Percentiles rank a stretch among this genome's conserved stretches.
Evolutionary conservation across 2,888 invertebrate genomes (phyloP).

Genomic region (Caenorhabditis sp.): DNA sequence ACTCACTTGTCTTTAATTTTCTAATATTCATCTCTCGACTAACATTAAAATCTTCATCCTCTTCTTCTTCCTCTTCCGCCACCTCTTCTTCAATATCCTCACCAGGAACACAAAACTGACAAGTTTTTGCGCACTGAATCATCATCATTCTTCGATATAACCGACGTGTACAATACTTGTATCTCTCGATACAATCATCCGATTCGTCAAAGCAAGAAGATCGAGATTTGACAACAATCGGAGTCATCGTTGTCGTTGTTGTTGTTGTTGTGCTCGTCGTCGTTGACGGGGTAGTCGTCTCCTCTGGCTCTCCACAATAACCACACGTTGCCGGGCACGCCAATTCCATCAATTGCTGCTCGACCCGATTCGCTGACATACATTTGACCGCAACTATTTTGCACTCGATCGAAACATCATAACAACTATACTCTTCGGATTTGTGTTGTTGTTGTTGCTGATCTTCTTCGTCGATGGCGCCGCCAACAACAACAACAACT

Average conservation of each 20-base stretch:
- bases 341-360: conserved; percentile 36
- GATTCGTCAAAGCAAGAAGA: conserved; percentile 16
- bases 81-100: conserved; percentile 24
- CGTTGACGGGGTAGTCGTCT: neutral
- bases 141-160: conserved; percentile 27
- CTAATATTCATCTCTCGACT: conserved; percentile 24
- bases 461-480: no score
- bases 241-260: neutral
- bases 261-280: neutral
- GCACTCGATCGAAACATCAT: conserved; percentile 24
- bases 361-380: conserved; percentile 36
- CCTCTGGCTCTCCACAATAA: conserved; percentile 10
- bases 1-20: conserved; percentile 13
- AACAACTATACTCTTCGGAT: conserved; percentile 5
- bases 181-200: conserved; percentile 24
- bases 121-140: conserved; percentile 25
- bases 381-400: conserved; percentile 31
- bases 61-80: neutral
- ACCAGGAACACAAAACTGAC: conserved; percentile 30
- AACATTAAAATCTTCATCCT: conserved; percentile 2
- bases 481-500: neutral
- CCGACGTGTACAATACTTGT: conserved; percentile 17
- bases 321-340: conserved; percentile 33
- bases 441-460: neutral
- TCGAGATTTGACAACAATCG: neutral